Evolutionary conservation across 2,113 vertebrate genomes (phyloP).

Genomic region (Sorex araneus): DNA sequence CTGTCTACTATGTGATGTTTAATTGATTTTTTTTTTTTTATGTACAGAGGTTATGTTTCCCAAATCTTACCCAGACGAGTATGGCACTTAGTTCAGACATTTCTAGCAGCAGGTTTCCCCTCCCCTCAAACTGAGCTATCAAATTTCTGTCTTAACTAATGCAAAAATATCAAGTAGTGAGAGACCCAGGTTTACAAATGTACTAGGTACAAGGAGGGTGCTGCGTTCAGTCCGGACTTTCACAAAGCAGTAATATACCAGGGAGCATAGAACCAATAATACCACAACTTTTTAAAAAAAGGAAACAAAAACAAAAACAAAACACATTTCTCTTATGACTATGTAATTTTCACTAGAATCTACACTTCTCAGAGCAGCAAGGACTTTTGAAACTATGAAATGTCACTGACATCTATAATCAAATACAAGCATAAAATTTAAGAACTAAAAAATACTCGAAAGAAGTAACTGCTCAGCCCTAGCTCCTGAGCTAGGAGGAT

Average conservation of each 20-base stretch:
- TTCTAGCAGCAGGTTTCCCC: conserved; percentile 94
- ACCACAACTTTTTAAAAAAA: conserved; percentile 91
- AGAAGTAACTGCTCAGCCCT: conserved; percentile 94
- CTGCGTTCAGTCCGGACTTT: conserved; percentile 91
- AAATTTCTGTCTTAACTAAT: conserved; percentile 91
- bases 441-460: conserved; percentile 94
- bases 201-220: conserved; percentile 89
- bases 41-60: conserved; percentile 95
- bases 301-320: conserved; percentile 86
- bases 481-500: conserved; percentile 97
- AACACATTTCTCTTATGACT: conserved; percentile 91
- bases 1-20: conserved; percentile 98
- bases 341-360: conserved; percentile 93
- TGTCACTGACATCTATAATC: conserved; percentile 93
- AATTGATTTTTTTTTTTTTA: conserved; percentile 92
- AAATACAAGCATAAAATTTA: conserved; percentile 93
- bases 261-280: conserved; percentile 94
- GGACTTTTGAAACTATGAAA: conserved; percentile 95
- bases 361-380: conserved; percentile 94
- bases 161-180: conserved; percentile 93
- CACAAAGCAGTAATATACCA: conserved; percentile 93
- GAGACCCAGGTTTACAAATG: conserved; percentile 87
- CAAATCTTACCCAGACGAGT: conserved; percentile 95
- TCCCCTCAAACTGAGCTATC: conserved; percentile 90
- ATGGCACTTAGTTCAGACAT: conserved; percentile 98